Base-by-base conservation (phyloP, 2,888 invertebrate genomes). In the Parnassius smintheus region DNA sequence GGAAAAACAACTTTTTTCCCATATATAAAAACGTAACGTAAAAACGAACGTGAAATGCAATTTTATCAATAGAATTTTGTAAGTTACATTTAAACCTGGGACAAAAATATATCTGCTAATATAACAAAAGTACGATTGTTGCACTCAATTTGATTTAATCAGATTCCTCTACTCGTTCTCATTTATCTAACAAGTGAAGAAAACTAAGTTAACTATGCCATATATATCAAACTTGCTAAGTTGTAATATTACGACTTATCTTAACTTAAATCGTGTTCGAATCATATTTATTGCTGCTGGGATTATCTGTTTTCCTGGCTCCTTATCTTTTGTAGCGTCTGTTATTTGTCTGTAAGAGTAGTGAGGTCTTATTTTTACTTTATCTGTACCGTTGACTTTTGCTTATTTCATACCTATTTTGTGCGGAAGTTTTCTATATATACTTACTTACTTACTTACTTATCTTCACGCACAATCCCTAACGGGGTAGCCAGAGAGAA, bases 281-380 rank as follows among this genome's bases (percentile, higher is more conserved):
- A 58, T 65, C 61, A 59, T 61, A 61, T 61, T 65, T 61, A 61
- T 61, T 61, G 59, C 65, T 2, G 45, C 18, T 35, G 4, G 57
- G 59, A 64, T 64, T 60, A 64, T 64, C 64, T 48, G 13, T 49
- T 53, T 64, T 64, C 59, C 56, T 52, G 48, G 9, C 46, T 48
- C 45, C 13, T 57, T 64, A 64, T 64, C 64, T 35, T 11, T 57
- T 48, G 45, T 45, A 35, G 45, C 11, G 57, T 59, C 59, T 50
- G 54, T 60, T 64, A 25, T 59, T 59, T 49, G 48, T 53, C 59
- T 56, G 59, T 50, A 25, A 45, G 45, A 56, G 51, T 45, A 22
- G 64, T 18, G 60, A 60, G 60, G 45, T 64, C 59, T 60, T 64
- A 53, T 41, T 60, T 62, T 44, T 35, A 25, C 56, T 60, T 60